Conservation (phyloP, 1,140 invertebrate species). For the Campodea augens region DNA sequence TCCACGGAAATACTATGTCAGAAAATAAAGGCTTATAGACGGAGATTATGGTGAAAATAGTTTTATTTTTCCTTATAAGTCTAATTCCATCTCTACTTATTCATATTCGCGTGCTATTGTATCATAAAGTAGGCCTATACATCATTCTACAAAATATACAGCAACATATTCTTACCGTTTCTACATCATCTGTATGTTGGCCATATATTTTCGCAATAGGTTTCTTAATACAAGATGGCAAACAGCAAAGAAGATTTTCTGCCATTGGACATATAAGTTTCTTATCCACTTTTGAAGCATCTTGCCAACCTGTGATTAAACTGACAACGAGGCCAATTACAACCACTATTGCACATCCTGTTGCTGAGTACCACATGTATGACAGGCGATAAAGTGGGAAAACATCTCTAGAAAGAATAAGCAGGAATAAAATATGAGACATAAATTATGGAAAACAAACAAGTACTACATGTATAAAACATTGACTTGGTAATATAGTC, state of each 20-base stretch:
- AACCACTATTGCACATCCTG: slow-evolving; percentile 49
- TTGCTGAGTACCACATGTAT: slow-evolving; percentile 56
- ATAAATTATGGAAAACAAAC: no score
- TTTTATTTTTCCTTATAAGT: no score
- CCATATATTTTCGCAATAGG: not conserved
- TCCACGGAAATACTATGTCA: no score
- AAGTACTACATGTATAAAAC: no score
- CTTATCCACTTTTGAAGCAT: slow-evolving; percentile 30
- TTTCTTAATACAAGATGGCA: not conserved
- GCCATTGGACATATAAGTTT: slow-evolving; percentile 29
- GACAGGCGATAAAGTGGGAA: slow-evolving; percentile 36
- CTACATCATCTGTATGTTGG: not conserved
- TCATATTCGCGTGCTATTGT: no score
- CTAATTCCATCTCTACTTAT: no score
- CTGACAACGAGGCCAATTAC: slow-evolving; percentile 49
- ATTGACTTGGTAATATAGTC: no score
- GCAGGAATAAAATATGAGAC: no score
- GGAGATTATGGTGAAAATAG: no score
- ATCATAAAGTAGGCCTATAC: no score
- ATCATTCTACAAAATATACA: no score
- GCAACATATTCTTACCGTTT: not conserved
- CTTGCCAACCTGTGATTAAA: slow-evolving; percentile 36
- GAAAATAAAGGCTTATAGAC: no score
- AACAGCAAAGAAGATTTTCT: slow-evolving; percentile 8
- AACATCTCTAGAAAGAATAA: slow-evolving; percentile 6